Evolutionary conservation across 1,140 invertebrate genomes (phyloP), one percentile per base, ranked within the genome.

Genomic region (Lasioglossum albipes): DNA sequence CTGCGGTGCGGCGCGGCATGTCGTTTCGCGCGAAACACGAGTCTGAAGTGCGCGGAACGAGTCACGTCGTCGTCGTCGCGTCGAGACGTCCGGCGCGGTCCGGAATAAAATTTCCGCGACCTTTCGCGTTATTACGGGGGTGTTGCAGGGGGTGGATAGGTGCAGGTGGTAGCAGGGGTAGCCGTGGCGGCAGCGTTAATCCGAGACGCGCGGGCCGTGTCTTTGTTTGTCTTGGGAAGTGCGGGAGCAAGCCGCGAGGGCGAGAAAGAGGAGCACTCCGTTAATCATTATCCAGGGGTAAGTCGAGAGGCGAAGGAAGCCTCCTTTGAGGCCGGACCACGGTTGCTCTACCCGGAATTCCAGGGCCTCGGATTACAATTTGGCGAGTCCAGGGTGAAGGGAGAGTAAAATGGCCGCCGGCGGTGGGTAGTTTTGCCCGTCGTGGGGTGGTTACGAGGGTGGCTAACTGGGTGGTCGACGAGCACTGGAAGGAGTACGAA

Each of bases 361-460:
- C 83, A 81, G 87, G 83, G 91, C 87, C 89, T 92, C 88, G 88
- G 88, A 93, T 93, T 92, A 92, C 90, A 91, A 91, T 92, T 93
- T 92, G 87, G 90, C 89, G 83, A 89, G 91, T 92, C 90, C 91
- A 88, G 88, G 89, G 77, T 84, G 81, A 89, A 89, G 83, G 85
- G 85, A 88, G 91, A 92, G 92, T 93, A 93, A 93, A 93, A 93
- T 93, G 93, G 93, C 93, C 92, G 93, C 92, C 92, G 91, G 89
- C 88, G 84, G 78, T 81, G 89, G 87, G 90, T 89, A 90, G 88
- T 91, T 90, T 90, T 90, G 87, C 89, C 85, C 82, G 82, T 70
- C 76, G 85, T 84, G 75, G 86, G 87, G 84, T 89, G 86, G 88
- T 76, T 87, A 84, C 84, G 89, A 91, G 91, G 91, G 91, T 91